Percentiles rank a stretch among this genome's conserved stretches.
Conservation (phyloP, 1,140 invertebrate genomes). For the Temnothorax nylanderi region DNA sequence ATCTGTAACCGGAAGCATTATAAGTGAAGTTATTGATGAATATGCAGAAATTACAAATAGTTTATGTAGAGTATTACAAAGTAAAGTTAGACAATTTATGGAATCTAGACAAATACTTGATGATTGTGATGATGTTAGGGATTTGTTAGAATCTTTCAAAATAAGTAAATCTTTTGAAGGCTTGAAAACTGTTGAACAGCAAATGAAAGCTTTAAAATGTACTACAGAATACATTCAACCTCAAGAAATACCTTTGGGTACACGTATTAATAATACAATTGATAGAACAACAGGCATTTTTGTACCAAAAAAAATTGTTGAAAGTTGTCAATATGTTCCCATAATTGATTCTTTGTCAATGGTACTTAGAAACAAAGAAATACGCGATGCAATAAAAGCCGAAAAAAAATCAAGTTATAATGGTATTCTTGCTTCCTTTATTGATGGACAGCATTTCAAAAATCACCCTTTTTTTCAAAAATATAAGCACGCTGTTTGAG, state of each 20-base stretch:
- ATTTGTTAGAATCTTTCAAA: conserved; percentile 3
- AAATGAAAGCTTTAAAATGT: conserved; percentile 10
- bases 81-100: conserved; percentile 3
- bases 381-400: conserved; percentile 6
- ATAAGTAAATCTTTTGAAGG: conserved; percentile 3
- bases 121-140: not conserved
- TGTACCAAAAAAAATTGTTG: conserved; percentile 1
- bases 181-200: not conserved
- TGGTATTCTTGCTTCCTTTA: conserved; percentile 17
- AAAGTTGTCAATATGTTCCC: conserved; percentile 16
- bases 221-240: not conserved
- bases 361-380: conserved; percentile 10
- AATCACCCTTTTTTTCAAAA: conserved; percentile 13
- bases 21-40: conserved; percentile 7
- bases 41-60: not conserved
- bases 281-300: conserved; percentile 9
- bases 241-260: not conserved
- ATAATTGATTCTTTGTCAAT: conserved; percentile 28
- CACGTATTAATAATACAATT: not conserved
- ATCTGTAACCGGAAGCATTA: not conserved
- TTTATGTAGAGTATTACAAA: not conserved
- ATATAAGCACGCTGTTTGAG: conserved; percentile 18
- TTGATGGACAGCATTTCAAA: conserved; percentile 35
- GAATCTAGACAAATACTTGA: not conserved
- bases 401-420: conserved; percentile 19